Percentiles rank a stretch among this genome's conserved stretches.
Evolutionary conservation across 2,797 vertebrate genomes (phyloP).

Genomic region (Danio choprae): DNA sequence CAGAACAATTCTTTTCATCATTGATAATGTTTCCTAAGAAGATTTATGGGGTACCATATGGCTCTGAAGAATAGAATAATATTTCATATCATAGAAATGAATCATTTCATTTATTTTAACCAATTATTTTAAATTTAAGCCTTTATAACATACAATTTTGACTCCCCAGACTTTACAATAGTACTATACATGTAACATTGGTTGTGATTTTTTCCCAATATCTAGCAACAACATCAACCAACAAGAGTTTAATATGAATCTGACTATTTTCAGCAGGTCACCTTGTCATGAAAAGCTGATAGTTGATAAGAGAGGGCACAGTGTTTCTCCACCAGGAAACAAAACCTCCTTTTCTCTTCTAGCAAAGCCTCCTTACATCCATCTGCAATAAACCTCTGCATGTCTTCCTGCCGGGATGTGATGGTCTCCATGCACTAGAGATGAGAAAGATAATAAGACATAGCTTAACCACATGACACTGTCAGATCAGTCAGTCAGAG

Average conservation of each 20-base stretch:
- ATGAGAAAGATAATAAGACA: neutral
- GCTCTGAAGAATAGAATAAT: too few species aligned
- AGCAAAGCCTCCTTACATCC: conserved; percentile 87
- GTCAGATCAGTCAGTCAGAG: neutral
- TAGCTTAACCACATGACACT: neutral
- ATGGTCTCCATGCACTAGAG: conserved; percentile 88
- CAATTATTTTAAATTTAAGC: too few species aligned
- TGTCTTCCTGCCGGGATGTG: conserved; percentile 85
- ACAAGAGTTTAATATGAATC: neutral
- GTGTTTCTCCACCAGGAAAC: conserved; percentile 89
- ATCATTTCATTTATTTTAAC: too few species aligned
- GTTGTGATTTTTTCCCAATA: neutral
- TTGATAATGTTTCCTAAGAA: too few species aligned
- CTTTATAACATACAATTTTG: too few species aligned
- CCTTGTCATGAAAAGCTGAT: conserved; percentile 81
- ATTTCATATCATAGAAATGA: too few species aligned
- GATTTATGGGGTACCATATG: too few species aligned
- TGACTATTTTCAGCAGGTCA: conserved; percentile 53
- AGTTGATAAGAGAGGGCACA: conserved; percentile 82
- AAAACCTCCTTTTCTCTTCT: conserved; percentile 90
- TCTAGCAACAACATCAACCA: neutral
- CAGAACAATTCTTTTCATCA: too few species aligned
- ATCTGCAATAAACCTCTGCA: conserved; percentile 87
- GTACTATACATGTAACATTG: neutral
- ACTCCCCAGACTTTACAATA: neutral